Conservation (phyloP, 92 coral and sea anemone genomes). For the Paragorgia papillata region DNA sequence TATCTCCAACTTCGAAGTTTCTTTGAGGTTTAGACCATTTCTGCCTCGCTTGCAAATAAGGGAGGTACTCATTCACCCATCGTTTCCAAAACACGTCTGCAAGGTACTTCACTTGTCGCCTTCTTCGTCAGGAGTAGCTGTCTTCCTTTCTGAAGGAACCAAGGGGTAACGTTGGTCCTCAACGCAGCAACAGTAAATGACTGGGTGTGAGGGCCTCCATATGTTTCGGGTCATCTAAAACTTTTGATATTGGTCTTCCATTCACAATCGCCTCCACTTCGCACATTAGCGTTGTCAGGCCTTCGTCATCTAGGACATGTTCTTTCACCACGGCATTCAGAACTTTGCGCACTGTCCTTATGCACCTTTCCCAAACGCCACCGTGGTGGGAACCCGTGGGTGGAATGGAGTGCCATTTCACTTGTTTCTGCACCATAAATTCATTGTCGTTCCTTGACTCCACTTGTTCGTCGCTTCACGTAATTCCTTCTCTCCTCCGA, state of each 20-base stretch:
- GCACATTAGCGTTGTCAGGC: slow-evolving; percentile 23
- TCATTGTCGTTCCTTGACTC: neutral
- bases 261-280: slow-evolving; percentile 30
- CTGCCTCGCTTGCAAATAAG: slow-evolving; percentile 4
- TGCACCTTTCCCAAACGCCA: neutral
- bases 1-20: slow-evolving; percentile 14
- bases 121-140: slow-evolving; percentile 1
- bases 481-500: slow-evolving; percentile 1
- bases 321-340: slow-evolving; percentile 17
- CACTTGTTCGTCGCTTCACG: slow-evolving; percentile 2
- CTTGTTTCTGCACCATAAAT: neutral
- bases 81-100: slow-evolving; percentile 18
- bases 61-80: neutral
- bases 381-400: slow-evolving; percentile 13
- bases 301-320: slow-evolving; percentile 23
- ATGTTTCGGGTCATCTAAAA: slow-evolving; percentile 26
- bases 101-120: slow-evolving; percentile 22
- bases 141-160: slow-evolving; percentile 7
- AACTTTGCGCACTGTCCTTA: slow-evolving; percentile 3
- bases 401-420: neutral
- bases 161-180: slow-evolving; percentile 8
- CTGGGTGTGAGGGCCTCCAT: slow-evolving; percentile 32
- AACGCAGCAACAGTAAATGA: neutral
- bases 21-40: slow-evolving; percentile 12
- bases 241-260: slow-evolving; percentile 20